Evolutionary conservation across 2,797 vertebrate species (phyloP).

Genomic region (Pipistrellus pipistrellus): DNA sequence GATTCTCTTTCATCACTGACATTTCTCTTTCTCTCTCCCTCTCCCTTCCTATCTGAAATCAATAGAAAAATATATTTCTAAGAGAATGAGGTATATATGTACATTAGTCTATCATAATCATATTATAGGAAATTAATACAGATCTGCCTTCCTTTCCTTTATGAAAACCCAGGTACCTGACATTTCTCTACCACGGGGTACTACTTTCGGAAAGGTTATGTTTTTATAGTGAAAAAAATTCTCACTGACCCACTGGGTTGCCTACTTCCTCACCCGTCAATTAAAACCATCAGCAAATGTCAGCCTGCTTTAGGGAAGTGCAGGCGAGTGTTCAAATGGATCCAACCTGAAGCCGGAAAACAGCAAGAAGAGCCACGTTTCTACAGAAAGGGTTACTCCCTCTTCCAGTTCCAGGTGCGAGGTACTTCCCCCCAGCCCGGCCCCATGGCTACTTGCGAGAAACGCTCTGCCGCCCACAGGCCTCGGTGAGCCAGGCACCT

Average conservation of each 20-base stretch:
- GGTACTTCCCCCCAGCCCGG: neutral
- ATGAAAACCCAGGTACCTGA: conserved; percentile 37
- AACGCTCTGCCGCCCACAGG: conserved; percentile 5
- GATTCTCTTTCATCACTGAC: neutral
- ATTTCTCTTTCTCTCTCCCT: neutral
- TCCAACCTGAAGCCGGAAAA: conserved; percentile 28
- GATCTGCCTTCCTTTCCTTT: conserved; percentile 35
- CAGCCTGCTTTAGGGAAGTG: conserved; percentile 74
- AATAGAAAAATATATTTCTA: conserved; percentile 46
- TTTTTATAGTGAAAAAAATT: conserved; percentile 80
- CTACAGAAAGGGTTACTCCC: conserved; percentile 11
- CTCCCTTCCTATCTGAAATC: neutral
- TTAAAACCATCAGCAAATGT: conserved; percentile 81
- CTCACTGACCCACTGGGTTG: conserved; percentile 69
- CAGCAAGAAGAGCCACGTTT: neutral
- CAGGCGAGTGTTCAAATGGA: conserved; percentile 36
- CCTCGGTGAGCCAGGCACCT: neutral
- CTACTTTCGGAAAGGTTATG: conserved; percentile 74
- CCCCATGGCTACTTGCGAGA: conserved; percentile 1
- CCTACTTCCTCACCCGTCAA: conserved; percentile 72
- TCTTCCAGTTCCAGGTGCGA: conserved; percentile 31
- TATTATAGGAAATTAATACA: neutral
- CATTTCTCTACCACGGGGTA: conserved; percentile 69
- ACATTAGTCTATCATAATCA: neutral
- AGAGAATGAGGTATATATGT: neutral